Conservation (phyloP, 2,888 invertebrate species). For the Mactromeris polynyma region DNA sequence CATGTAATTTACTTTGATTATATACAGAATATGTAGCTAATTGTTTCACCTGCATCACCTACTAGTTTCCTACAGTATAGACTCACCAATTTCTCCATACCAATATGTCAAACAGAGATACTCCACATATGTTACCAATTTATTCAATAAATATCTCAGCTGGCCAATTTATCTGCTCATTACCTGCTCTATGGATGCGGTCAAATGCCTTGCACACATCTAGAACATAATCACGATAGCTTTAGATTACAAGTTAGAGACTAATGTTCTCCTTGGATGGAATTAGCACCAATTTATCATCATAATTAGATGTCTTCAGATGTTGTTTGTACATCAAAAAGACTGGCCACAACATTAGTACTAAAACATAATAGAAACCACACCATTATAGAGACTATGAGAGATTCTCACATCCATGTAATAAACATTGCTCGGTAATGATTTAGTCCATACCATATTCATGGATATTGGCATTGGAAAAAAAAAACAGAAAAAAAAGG, state of each 20-base stretch:
- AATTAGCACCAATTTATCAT: not conserved
- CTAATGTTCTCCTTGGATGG: not conserved
- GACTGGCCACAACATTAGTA: not conserved
- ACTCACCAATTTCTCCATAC: not conserved
- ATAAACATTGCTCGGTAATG: no score
- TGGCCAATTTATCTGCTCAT: not conserved
- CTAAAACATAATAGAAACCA: not conserved
- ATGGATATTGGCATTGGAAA: no score
- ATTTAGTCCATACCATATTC: no score
- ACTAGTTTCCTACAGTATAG: not conserved
- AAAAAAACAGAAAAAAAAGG: no score
- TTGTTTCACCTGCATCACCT: constrained; percentile 3
- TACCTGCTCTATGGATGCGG: not conserved
- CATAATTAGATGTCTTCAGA: not conserved
- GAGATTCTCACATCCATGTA: no score
- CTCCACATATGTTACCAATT: not conserved
- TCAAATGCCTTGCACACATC: not conserved
- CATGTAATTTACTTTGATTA: not conserved
- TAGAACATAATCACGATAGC: not conserved
- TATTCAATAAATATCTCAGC: not conserved
- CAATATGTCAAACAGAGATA: not conserved
- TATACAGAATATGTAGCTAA: not conserved
- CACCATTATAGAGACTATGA: not conserved
- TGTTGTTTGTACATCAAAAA: not conserved
- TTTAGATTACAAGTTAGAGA: not conserved